These are phyloP conservation scores for Spea hammondii DNA, from an alignment of 2,797 vertebrate genomes.

Conservation along the genomic window DNA sequence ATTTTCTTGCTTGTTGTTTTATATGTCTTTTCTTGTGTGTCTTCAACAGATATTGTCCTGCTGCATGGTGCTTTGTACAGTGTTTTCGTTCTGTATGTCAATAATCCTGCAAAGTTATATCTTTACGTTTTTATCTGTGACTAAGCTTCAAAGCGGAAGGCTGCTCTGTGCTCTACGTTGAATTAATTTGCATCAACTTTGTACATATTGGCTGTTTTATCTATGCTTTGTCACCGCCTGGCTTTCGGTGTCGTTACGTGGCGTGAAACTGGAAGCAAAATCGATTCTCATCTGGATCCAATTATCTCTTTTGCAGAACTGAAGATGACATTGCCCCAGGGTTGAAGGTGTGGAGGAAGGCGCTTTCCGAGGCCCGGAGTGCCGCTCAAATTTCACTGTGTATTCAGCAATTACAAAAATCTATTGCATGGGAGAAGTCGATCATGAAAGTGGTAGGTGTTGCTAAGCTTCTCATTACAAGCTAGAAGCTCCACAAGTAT, in stretches of 20 bases:
- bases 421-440: conserved; percentile 98
- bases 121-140: conserved; percentile 72
- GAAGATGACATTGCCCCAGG: conserved; percentile 98
- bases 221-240: conserved; percentile 75
- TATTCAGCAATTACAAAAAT: conserved; percentile 97
- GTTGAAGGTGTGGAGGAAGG: conserved; percentile 95
- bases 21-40: conserved; percentile 77
- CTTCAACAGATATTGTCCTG: conserved; percentile 75
- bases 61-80: conserved; percentile 80
- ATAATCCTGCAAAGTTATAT: conserved; percentile 72
- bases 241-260: conserved; percentile 74
- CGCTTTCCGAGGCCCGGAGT: conserved; percentile 87
- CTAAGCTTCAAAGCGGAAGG: conserved; percentile 77
- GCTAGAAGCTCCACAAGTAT: not conserved
- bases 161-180: conserved; percentile 79
- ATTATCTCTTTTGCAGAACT: conserved; percentile 66
- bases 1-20: conserved; percentile 83
- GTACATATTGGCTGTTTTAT: conserved; percentile 74
- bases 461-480: conserved; percentile 23
- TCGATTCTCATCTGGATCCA: not conserved
- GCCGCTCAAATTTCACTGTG: conserved; percentile 97
- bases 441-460: conserved; percentile 99
- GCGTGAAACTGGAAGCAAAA: not conserved
- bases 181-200: conserved; percentile 78
- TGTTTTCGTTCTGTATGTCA: conserved; percentile 72